Evolutionary conservation across 2,888 invertebrate genomes (phyloP).

Genomic region (Ichneumoninae sp.): DNA sequence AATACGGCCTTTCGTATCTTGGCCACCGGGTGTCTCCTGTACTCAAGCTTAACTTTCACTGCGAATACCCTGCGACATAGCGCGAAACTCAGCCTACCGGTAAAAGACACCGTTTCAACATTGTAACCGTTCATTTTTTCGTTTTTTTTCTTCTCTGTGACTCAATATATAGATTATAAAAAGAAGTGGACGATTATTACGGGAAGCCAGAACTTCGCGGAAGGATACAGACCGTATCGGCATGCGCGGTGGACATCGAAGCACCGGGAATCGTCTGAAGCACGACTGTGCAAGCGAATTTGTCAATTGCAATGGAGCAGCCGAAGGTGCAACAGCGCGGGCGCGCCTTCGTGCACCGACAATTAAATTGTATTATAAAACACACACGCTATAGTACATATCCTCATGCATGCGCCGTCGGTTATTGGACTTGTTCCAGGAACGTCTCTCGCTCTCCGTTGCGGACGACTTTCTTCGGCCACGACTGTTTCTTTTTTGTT

Average conservation of each 20-base stretch:
- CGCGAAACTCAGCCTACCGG: background rate
- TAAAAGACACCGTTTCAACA: background rate
- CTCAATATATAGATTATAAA: background rate
- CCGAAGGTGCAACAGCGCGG: constrained; percentile 8
- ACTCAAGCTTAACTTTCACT: background rate
- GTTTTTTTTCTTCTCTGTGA: background rate
- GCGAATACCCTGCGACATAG: background rate
- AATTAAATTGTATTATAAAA: constrained; percentile 62
- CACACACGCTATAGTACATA: constrained; percentile 14
- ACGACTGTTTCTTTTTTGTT: constrained; percentile 68
- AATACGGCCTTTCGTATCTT: too few relatives aligned
- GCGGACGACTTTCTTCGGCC: constrained; percentile 75
- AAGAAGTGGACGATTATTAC: constrained; percentile 14
- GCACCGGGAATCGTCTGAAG: background rate
- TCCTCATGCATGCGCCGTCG: constrained; percentile 9
- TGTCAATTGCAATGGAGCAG: constrained; percentile 26
- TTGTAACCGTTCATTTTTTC: background rate
- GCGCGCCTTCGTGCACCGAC: constrained; percentile 41
- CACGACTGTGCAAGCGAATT: background rate
- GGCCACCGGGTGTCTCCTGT: background rate
- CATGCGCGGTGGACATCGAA: background rate
- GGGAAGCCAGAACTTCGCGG: constrained; percentile 13
- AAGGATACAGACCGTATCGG: background rate
- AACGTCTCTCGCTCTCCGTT: constrained; percentile 50
- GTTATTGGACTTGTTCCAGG: constrained; percentile 74